These are phyloP conservation scores for Polyommatus iphigenia DNA, from an alignment of 2,888 invertebrate species.

Conservation along the genomic window DNA sequence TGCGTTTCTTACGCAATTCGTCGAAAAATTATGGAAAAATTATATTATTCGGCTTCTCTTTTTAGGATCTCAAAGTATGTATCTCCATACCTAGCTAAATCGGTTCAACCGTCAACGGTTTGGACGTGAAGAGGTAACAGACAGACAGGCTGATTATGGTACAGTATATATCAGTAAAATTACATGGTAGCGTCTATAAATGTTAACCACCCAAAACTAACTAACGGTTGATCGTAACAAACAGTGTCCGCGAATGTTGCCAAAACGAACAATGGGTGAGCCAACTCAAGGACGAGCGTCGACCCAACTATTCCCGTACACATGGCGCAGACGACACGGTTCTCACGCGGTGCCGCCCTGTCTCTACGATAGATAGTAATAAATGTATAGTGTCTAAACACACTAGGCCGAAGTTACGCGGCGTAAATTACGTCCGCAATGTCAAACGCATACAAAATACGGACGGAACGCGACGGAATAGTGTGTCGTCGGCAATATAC, in stretches of 20 bases:
- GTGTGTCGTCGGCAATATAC: no score
- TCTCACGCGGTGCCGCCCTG: constrained; percentile 28
- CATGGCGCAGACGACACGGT: constrained; percentile 12
- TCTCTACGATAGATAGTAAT: neutral
- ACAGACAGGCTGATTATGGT: no score
- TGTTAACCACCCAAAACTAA: neutral
- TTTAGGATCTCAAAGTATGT: no score
- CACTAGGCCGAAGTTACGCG: no score
- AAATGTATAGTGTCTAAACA: no score
- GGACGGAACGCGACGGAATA: no score
- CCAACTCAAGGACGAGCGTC: constrained; percentile 25
- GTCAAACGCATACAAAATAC: no score
- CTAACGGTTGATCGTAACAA: neutral
- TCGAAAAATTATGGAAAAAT: neutral
- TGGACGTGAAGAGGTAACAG: no score
- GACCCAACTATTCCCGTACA: constrained; percentile 25
- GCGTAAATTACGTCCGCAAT: no score
- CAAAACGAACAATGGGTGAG: constrained; percentile 10
- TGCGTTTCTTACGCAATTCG: neutral
- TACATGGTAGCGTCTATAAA: neutral
- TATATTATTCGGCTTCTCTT: neutral
- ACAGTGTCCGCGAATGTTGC: neutral
- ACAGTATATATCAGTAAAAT: neutral
- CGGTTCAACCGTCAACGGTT: no score
- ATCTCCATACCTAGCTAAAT: no score